Evolutionary conservation across 2,888 invertebrate species (phyloP), one percentile per base, ranked within the genome.

Genomic region (Bimastos eiseni): DNA sequence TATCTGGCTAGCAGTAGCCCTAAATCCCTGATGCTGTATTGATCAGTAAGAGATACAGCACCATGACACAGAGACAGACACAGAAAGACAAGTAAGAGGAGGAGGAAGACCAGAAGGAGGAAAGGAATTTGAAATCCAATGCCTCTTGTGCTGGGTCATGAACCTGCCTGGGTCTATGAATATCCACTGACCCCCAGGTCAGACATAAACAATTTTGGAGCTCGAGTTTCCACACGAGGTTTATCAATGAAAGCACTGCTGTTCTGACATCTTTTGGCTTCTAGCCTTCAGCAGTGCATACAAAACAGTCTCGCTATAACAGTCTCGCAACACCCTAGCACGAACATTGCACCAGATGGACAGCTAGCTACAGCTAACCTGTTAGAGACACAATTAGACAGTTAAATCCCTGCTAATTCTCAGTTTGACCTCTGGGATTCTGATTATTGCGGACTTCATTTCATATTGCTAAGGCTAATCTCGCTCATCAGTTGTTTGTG

Each of bases 181-280:
- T 70, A 70, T 70, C 70, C 70, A 49, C 49, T 49, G 49, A 49
- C 49, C 49, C 38, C 24, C 49, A 49, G 49, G 49, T 49, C 49
- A 70, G 70, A 70, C n/a, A 70, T 70, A 70, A 70, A 70, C 70
- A 70, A 70, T 70, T 70, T 70, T 30, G 70, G n/a, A n/a, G 70
- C 70, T n/a, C 1, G 44, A 70, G 70, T 70, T 70, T 70, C 30
- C 3, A 70, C 70, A 8, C 30, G 4, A n/a, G 70, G 70, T n/a
- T 70, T 70, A 70, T 70, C 70, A 70, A 70, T 70, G 70, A 70
- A 49, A 70, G 70, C 70, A 70, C 30, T 70, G 70, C 70, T 70
- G 30, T 70, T 70, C 70, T 70, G 70, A 70, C 70, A 70, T 70
- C 70, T 70, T n/a, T 70, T 70, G 70, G 70, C 70, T n/a, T 13